Conservation (phyloP, 2,888 invertebrate genomes). For the Drosophila kanekoi region DNA sequence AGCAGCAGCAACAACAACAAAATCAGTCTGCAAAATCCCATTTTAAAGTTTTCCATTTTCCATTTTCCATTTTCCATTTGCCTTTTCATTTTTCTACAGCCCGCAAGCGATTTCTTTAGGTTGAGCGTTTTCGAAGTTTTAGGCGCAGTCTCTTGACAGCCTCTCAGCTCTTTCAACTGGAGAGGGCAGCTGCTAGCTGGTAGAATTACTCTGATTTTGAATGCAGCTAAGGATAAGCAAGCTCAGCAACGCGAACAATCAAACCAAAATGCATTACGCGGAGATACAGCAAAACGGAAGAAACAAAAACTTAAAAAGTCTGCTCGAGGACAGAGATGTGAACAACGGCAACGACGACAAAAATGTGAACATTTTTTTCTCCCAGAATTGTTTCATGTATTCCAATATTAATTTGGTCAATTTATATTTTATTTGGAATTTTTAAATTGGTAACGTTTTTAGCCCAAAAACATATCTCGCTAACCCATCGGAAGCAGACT, state of each 20-base stretch:
- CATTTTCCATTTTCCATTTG: constrained; percentile 60
- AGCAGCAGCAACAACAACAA: constrained; percentile 46
- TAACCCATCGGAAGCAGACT: constrained; percentile 64
- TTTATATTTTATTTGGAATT: constrained; percentile 85
- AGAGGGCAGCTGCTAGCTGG: constrained; percentile 20
- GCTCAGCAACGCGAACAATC: constrained; percentile 28
- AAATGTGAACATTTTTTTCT: constrained; percentile 84
- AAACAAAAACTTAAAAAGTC: constrained; percentile 19
- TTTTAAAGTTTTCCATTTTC: constrained; percentile 77
- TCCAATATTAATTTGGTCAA: constrained; percentile 85
- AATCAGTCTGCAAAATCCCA: constrained; percentile 60
- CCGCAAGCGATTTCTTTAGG: constrained; percentile 60
- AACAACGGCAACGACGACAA: constrained; percentile 46
- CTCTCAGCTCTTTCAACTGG: constrained; percentile 6
- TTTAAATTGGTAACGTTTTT: constrained; percentile 84
- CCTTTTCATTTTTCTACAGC: constrained; percentile 41
- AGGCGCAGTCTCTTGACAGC: constrained; percentile 27
- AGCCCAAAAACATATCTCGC: constrained; percentile 67
- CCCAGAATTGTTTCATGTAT: constrained; percentile 84
- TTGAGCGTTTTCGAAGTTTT: constrained; percentile 41
- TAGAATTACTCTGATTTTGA: constrained; percentile 52
- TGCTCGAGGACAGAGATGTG: constrained; percentile 17
- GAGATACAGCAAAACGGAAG: constrained; percentile 15
- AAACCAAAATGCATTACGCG: constrained; percentile 38
- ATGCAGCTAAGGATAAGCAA: constrained; percentile 45